Percentiles rank a stretch among this genome's conserved stretches.
Conservation (phyloP, 2,113 vertebrate species). For the Parotia lawesii region DNA sequence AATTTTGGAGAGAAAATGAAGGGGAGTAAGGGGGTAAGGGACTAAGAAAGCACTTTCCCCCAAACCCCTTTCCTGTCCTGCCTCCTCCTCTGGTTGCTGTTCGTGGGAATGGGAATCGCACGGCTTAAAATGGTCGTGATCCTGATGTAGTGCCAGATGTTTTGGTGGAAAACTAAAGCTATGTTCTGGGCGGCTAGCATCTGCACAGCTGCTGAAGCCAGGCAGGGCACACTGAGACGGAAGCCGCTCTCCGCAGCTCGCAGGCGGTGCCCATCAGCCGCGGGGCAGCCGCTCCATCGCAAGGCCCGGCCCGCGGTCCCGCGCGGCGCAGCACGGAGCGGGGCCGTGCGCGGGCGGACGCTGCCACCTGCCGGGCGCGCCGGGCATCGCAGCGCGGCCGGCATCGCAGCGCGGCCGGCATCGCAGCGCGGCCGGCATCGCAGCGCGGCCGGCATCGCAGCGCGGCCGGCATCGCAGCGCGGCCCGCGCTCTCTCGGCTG, state of each 20-base stretch:
- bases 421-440: too few species aligned
- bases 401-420: too few species aligned
- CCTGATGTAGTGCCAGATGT: neutral
- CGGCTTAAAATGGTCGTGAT: neutral
- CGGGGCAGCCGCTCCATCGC: too few species aligned
- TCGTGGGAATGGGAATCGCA: neutral
- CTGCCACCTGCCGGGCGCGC: neutral
- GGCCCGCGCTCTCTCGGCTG: accelerated
- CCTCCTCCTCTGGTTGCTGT: neutral
- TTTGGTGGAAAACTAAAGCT: neutral
- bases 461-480: neutral
- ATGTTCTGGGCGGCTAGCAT: neutral
- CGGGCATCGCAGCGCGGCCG: neutral
- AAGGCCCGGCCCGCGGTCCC: too few species aligned
- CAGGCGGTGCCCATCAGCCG: neutral
- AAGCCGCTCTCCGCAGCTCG: neutral
- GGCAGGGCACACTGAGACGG: neutral
- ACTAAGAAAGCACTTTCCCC: neutral
- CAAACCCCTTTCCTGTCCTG: neutral
- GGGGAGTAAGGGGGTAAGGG: neutral
- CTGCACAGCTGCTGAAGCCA: neutral
- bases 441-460: too few species aligned
- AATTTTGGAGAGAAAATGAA: neutral
- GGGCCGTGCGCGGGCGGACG: neutral
- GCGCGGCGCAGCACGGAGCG: neutral